Percentiles rank a stretch among this genome's conserved stretches.
phyloP scores from a whole-genome alignment of 2,797 vertebrate species.

The Onychomys arenicola region DNA sequence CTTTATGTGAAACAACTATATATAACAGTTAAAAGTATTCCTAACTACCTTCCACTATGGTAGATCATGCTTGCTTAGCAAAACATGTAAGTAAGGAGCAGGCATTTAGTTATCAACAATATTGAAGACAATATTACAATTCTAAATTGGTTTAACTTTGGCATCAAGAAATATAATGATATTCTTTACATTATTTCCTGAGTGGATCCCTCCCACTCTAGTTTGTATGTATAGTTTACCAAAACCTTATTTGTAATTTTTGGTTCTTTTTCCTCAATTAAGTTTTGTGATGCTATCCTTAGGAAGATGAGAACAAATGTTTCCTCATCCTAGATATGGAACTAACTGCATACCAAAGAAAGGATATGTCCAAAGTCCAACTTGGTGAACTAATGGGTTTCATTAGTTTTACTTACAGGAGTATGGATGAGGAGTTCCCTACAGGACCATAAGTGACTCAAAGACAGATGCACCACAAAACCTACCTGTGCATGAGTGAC shows the following conservation, averaged over 20 bases:
- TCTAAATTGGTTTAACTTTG: not conserved
- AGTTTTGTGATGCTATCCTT: not conserved
- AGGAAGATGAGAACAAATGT: not conserved
- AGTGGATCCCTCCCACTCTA: not conserved
- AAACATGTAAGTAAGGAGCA: not conserved
- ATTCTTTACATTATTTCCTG: not conserved
- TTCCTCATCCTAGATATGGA: not conserved
- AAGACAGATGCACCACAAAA: not conserved
- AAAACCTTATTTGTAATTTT: not conserved
- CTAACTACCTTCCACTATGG: not conserved
- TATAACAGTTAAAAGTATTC: not conserved
- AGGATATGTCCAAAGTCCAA: not conserved
- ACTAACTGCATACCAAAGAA: not conserved
- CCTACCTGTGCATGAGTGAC: not conserved
- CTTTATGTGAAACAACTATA: not conserved
- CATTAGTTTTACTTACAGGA: not conserved
- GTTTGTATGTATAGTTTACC: not conserved
- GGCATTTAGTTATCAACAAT: constrained; percentile 8
- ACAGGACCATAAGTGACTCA: not conserved
- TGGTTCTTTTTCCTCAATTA: not conserved
- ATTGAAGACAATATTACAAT: not conserved
- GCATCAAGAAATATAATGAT: not conserved
- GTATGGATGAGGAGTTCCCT: not conserved
- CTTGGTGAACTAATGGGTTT: not conserved
- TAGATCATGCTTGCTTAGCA: constrained; percentile 22